These are phyloP conservation scores for Gandaritis pyraliata DNA, from an alignment of 2,888 invertebrate genomes.

Conservation along the genomic window DNA sequence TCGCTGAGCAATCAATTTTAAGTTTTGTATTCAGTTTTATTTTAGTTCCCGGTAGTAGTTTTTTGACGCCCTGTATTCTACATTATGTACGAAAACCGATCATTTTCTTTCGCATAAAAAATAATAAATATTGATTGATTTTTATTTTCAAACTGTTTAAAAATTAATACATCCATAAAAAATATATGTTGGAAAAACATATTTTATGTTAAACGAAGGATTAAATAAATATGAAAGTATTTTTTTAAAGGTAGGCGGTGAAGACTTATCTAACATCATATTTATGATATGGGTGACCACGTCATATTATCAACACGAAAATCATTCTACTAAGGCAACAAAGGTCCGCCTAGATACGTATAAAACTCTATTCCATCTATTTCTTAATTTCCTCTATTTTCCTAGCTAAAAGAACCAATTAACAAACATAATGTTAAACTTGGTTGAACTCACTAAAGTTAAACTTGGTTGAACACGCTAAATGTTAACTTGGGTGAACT, in stretches of 20 bases:
- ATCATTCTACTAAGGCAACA: slow-evolving; percentile 26
- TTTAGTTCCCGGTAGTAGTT: too few relatives aligned
- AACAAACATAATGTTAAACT: neutral
- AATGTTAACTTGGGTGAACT: neutral
- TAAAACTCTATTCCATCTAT: slow-evolving; percentile 3
- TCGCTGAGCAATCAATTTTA: too few relatives aligned
- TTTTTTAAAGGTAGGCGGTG: slow-evolving; percentile 21
- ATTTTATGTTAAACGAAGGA: too few relatives aligned
- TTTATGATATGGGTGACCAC: slow-evolving; percentile 24
- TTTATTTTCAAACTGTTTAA: too few relatives aligned
- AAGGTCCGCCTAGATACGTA: slow-evolving; percentile 15
- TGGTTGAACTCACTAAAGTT: neutral
- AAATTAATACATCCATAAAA: too few relatives aligned
- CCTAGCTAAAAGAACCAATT: neutral
- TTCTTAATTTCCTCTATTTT: neutral
- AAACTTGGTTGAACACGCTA: neutral
- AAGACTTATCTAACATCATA: slow-evolving; percentile 13
- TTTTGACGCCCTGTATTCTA: too few relatives aligned
- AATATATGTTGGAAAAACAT: too few relatives aligned
- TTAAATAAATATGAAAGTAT: neutral
- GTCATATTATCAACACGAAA: slow-evolving; percentile 19
- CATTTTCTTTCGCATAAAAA: too few relatives aligned
- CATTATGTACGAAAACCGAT: too few relatives aligned
- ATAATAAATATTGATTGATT: too few relatives aligned
- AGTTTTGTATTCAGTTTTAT: too few relatives aligned